Base-by-base conservation (phyloP, 2,888 invertebrate genomes). In the Dichetophora obliterata region DNA sequence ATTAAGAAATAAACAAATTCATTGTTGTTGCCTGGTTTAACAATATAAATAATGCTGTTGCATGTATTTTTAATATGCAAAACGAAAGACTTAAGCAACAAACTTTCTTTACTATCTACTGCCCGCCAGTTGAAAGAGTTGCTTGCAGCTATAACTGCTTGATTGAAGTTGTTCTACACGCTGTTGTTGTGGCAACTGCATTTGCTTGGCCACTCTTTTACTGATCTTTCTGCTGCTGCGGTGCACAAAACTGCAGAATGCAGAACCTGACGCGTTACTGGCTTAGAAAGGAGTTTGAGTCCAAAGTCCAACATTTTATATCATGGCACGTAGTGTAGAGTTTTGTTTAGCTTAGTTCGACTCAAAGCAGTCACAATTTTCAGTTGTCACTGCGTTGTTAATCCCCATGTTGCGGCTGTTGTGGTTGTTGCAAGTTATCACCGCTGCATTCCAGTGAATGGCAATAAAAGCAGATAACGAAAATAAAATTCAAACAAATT, bases 41-140 rank as follows among this genome's bases (percentile, higher is more conserved):
- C 84, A 84, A 84, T 85, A 86, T 85, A 83, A 80, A 84, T 84
- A 81, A 81, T 77, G 80, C 77, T 27, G 57, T n/a, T 24, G 54
- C 54, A 19, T 3, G 22, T 14, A 27, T 22, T 22, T 27, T n/a
- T 14, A 22, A 19, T 14, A 52, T 73, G 77, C 71, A 79, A 78
- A 84, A 68, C 68, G 73, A 76, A 76, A 72, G 59, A 66, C 68
- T 73, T 54, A 24, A 43, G 71, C 50, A 24, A 76, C 76, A 50
- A 76, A 76, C 76, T 71, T 65, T 70, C 63, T 65, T n/a, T 19
- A 43, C 27, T 27, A 22, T 27, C 14, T 24, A 24, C 68, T 19
- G 22, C 50, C 48, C 24, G 43, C n/a, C 50, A 48, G 11, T 19
- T 37, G 2, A 57, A 14, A 24, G 52, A 57, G 61, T 5, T 59